Evolutionary conservation across 2,113 vertebrate genomes (phyloP), one percentile per base, ranked within the genome.

Genomic region (Ammodytes dubius): DNA sequence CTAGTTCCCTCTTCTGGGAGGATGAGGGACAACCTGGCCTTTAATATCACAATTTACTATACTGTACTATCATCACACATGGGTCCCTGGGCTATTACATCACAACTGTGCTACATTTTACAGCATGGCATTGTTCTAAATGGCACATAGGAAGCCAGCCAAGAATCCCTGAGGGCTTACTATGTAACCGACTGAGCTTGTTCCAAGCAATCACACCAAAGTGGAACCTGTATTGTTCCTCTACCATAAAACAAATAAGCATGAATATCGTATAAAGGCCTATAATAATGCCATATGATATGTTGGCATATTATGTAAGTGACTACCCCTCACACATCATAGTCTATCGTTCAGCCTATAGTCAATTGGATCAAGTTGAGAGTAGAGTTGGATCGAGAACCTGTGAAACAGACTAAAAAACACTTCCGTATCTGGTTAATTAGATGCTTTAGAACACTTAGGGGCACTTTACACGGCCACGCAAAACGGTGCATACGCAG

Each of bases 1-100:
- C 70, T 89, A 74, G 84, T 66, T 85, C 85, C 91, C 86, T 83
- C 93, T 87, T 77, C 70, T 91, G 93, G 86, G 53, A 65, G 54
- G 35, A 76, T 7, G 9, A 53, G 35, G 64, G 43, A 89, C 9
- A 27, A 56, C 79, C 70, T 54, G 35, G 2, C 4, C 19, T 17
- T 53, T 71, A 13, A 64, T 27, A 27, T 75, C 12, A 13, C 14
- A 5, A 37, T 42, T 37, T 64, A 74, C 47, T 11, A n/a, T 8
- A 46, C 6, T 37, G 9, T 37, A 61, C 15, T 14, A 42, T 67
- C 9, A 42, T 67, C 9, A 50, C 11, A 67, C 11, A 27, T 57
- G 6, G 45, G 19, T 57, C 19, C n/a, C 4, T 79, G 5, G 19
- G 63, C 57, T 69, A 6, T 11, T 57, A 72, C 82, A 77, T 4